phyloP scores from a whole-genome alignment of 2,888 invertebrate genomes.

The Clusia tigrina region DNA sequence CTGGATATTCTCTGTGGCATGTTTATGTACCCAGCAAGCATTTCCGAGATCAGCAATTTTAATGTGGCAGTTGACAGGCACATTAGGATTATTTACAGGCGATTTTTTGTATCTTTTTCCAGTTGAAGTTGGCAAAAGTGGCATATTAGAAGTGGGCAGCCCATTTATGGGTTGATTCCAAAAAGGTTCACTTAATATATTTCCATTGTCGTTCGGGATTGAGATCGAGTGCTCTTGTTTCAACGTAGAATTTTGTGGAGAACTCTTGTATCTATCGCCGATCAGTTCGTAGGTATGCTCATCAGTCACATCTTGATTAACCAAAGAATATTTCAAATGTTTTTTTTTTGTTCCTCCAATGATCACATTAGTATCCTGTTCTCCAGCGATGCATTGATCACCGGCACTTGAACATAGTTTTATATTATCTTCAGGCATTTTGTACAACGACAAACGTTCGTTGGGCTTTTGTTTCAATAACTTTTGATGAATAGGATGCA shows the following conservation, averaged over 20 bases:
- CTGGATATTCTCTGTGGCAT: conserved; percentile 99
- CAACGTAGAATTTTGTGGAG: too few relatives aligned
- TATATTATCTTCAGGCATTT: conserved; percentile 93
- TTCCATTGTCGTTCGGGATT: too few relatives aligned
- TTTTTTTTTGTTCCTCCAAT: conserved; percentile 38
- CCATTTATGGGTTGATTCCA: not conserved
- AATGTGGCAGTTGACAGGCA: conserved; percentile 87
- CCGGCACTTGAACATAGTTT: conserved; percentile 73
- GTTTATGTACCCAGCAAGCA: conserved; percentile 97
- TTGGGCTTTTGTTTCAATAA: conserved; percentile 96
- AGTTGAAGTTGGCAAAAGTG: conserved; percentile 35
- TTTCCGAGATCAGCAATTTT: conserved; percentile 99
- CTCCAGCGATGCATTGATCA: conserved; percentile 65
- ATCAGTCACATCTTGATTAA: too few relatives aligned
- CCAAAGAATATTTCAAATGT: conserved; percentile 33
- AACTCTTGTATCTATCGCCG: too few relatives aligned
- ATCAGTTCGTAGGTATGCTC: too few relatives aligned
- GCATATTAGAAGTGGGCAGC: conserved; percentile 21
- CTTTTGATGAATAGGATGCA: conserved; percentile 97
- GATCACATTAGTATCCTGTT: conserved; percentile 26
- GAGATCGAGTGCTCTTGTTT: conserved; percentile 31
- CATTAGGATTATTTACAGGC: conserved; percentile 88
- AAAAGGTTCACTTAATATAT: too few relatives aligned
- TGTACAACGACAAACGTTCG: conserved; percentile 88
- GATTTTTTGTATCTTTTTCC: conserved; percentile 41